Evolutionary conservation across 2,797 vertebrate genomes (phyloP).

Genomic region (Coranthus polyacanthus): DNA sequence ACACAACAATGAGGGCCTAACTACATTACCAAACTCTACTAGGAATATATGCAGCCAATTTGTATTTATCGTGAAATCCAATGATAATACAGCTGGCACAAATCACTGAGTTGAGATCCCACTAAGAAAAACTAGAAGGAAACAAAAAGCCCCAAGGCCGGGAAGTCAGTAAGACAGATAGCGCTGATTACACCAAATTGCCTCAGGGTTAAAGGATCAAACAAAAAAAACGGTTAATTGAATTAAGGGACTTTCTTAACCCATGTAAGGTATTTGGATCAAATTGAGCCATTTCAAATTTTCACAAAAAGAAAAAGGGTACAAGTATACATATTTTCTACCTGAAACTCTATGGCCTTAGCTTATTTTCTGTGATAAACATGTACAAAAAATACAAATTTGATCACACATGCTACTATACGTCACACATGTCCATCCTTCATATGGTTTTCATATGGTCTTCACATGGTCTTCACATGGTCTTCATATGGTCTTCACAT

Average conservation of each 20-base stretch:
- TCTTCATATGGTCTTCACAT: too few relatives aligned
- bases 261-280: too few relatives aligned
- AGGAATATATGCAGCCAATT: slow-evolving; percentile 50
- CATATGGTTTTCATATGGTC: too few relatives aligned
- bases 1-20: slow-evolving; percentile 36
- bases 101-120: slow-evolving; percentile 50
- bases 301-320: too few relatives aligned
- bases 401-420: too few relatives aligned
- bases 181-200: slow-evolving; percentile 62
- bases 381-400: too few relatives aligned
- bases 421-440: too few relatives aligned
- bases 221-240: slow-evolving; percentile 47
- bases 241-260: slow-evolving; percentile 60
- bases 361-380: too few relatives aligned
- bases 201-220: slow-evolving; percentile 36
- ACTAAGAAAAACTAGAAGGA: slow-evolving; percentile 51
- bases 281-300: too few relatives aligned
- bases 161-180: slow-evolving; percentile 66
- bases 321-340: too few relatives aligned
- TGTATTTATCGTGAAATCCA: slow-evolving; percentile 54
- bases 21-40: slow-evolving; percentile 48
- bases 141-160: slow-evolving; percentile 48
- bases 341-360: too few relatives aligned
- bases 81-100: slow-evolving; percentile 48
- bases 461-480: too few relatives aligned